Conservation (phyloP, 2,797 vertebrate species). For the Trachurus trachurus region DNA sequence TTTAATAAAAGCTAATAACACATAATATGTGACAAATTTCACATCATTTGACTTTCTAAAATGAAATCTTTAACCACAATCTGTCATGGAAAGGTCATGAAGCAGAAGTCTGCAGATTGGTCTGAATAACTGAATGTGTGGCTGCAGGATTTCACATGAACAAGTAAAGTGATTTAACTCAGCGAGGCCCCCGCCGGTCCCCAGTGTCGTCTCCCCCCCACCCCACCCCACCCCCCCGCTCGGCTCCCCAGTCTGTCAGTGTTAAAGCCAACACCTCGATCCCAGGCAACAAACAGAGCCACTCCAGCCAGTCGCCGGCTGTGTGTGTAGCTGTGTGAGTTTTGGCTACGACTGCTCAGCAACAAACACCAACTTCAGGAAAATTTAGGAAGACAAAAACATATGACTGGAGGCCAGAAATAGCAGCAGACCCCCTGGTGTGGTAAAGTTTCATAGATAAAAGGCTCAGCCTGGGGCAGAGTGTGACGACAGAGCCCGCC, state of each 20-base stretch:
- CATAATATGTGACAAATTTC: neutral
- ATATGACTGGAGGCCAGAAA: conserved; percentile 56
- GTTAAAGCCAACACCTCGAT: conserved; percentile 61
- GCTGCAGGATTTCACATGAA: conserved; percentile 29
- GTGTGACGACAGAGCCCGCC: conserved; percentile 58
- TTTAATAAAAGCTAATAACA: neutral
- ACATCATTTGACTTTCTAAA: neutral
- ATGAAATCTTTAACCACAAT: neutral
- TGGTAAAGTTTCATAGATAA: conserved; percentile 66
- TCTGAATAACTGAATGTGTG: neutral
- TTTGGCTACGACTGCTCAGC: conserved; percentile 59
- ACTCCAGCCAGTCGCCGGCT: conserved; percentile 59
- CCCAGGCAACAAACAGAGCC: conserved; percentile 64
- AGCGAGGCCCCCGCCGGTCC: conserved; percentile 27
- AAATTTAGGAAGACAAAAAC: conserved; percentile 35
- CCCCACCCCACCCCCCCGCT: neutral
- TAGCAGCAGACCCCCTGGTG: conserved; percentile 72
- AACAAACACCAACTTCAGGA: conserved; percentile 64
- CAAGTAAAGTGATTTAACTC: conserved; percentile 40
- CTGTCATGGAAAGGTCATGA: neutral
- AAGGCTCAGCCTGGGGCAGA: conserved; percentile 69
- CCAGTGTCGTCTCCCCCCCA: neutral
- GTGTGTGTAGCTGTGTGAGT: conserved; percentile 72
- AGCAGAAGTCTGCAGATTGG: neutral
- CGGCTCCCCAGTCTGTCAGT: conserved; percentile 25